Evolutionary conservation across 2,797 vertebrate species (phyloP).

Genomic region (Acipenser oxyrinchus): DNA sequence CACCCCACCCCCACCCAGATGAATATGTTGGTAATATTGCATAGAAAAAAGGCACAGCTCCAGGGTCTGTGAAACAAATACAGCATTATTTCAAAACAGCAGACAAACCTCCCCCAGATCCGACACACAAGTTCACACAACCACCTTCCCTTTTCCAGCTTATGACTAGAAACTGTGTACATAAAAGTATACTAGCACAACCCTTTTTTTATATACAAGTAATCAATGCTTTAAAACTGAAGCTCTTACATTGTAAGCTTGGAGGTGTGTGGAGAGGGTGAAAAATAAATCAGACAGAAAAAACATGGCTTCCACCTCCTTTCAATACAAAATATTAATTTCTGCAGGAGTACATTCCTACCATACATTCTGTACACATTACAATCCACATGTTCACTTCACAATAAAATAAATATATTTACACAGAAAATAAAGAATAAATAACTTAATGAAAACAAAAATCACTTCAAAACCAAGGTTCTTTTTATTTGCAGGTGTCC

Average conservation of each 20-base stretch:
- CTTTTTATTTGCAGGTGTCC: conserved; percentile 37
- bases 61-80: conserved; percentile 80
- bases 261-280: no score
- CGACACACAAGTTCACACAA: conserved; percentile 43
- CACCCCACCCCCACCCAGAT: conserved; percentile 41
- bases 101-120: conserved; percentile 51
- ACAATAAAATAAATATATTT: conserved; percentile 99
- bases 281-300: no score
- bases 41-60: conserved; percentile 99
- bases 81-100: conserved; percentile 38
- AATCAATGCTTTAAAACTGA: no score
- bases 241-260: no score
- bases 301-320: conserved; percentile 65
- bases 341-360: conserved; percentile 87
- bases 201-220: no score
- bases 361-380: conserved; percentile 94
- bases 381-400: conserved; percentile 92
- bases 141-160: conserved; percentile 41
- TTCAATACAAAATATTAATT: conserved; percentile 78
- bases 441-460: conserved; percentile 78
- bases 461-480: conserved; percentile 83
- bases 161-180: no score
- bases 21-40: conserved; percentile 87
- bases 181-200: no score
- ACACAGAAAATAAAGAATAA: conserved; percentile 86